Base-by-base conservation (phyloP, 2,888 invertebrate species). In the Oegoconia quadripuncta region DNA sequence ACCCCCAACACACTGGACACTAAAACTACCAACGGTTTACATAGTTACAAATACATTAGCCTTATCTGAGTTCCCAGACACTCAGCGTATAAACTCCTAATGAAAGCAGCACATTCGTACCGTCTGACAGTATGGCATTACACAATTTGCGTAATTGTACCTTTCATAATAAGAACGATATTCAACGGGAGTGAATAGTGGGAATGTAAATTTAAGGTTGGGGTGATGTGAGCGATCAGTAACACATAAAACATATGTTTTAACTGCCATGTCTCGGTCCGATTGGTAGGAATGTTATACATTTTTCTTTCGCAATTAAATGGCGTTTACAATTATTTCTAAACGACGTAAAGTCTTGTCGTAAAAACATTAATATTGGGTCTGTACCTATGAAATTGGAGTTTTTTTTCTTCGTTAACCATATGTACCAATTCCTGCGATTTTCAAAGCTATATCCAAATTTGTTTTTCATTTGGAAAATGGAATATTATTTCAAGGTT, bases 111-210 rank as follows among this genome's bases (percentile, higher is more conserved):
- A 44, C 50, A 54, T 54, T 55, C 47, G 56, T 45, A 48, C 20
- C 13, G 41, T 39, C 62, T 60, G 68, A 68, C 71, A 72, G 65
- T 60, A 47, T 55, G 46, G 48, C 60, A 74, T 78, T 76, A 78
- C 60, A 63, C 62, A 64, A 77, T 72, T 75, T 72, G 64, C 71
- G 69, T 79, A 78, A 79, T 78, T 65, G 55, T 58, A 76, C 52
- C 60, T 60, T 61, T 65, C 51, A 51, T 52, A 65, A 67, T 65
- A 65, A 66, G 59, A 58, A 46, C 59, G 53, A 60, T 64, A 62
- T 54, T 59, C 57, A 63, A 48, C 50, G 50, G 55, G 53, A 49
- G 57, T 48, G 53, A 59, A 59, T 61, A 59, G 58, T 61, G 59
- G 56, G 50, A 68, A 77, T 77, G 73, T 64, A 71, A 77, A 77